Conservation (phyloP, 2,888 invertebrate genomes). For the Lasioglossum villosulum region DNA sequence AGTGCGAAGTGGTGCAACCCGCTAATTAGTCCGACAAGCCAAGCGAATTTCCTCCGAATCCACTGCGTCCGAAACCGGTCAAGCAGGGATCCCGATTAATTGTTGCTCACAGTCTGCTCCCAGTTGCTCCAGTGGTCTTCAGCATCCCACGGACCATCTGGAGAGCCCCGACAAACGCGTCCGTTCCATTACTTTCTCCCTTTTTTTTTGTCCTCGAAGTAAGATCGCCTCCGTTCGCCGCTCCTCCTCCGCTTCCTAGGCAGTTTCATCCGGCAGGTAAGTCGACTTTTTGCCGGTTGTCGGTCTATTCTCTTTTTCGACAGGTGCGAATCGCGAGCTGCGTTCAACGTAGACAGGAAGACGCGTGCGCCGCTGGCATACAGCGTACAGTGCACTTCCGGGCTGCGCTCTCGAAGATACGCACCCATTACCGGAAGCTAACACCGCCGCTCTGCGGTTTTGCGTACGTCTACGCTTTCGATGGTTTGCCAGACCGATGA, state of each 20-base stretch:
- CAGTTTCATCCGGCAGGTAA: slow-evolving; percentile 29
- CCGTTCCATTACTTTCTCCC: slow-evolving; percentile 62
- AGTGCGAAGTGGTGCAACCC: not conserved
- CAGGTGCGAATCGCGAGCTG: slow-evolving; percentile 27
- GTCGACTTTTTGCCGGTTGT: slow-evolving; percentile 28
- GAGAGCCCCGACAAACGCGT: slow-evolving; percentile 24
- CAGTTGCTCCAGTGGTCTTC: slow-evolving; percentile 4
- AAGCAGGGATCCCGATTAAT: not conserved
- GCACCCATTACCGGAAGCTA: slow-evolving; percentile 49
- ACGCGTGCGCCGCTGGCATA: slow-evolving; percentile 18
- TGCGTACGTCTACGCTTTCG: slow-evolving; percentile 52
- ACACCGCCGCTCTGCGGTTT: slow-evolving; percentile 59
- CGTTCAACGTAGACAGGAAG: slow-evolving; percentile 29
- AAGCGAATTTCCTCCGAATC: not conserved
- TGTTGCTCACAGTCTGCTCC: not conserved
- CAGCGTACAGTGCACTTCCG: not conserved
- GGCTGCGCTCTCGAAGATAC: slow-evolving; percentile 8
- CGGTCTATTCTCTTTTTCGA: slow-evolving; percentile 51
- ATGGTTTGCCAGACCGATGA: slow-evolving; percentile 54
- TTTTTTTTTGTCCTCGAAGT: slow-evolving; percentile 50
- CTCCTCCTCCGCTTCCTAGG: slow-evolving; percentile 45
- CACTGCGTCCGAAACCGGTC: not conserved
- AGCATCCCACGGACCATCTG: slow-evolving; percentile 27
- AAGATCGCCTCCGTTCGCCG: slow-evolving; percentile 46
- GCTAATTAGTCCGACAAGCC: not conserved